phyloP scores from a whole-genome alignment of 2,113 vertebrate species.

The Sinocyclocheilus grahami region DNA sequence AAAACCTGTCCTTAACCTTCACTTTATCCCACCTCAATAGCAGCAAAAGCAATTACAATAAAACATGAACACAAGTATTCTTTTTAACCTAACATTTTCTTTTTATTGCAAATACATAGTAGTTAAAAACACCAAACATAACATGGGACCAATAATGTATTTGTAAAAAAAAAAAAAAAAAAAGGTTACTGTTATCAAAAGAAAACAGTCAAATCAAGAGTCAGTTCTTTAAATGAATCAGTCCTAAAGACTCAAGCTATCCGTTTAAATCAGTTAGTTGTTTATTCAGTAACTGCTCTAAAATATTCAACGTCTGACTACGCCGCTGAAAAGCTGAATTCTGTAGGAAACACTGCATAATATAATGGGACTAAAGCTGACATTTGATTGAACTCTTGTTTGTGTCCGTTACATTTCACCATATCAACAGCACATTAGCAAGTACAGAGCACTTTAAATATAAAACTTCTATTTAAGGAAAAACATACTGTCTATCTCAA shows the following conservation, averaged over 20 bases:
- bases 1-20: neutral
- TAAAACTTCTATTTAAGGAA: constrained; percentile 78
- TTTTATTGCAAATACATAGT: neutral
- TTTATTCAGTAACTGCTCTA: neutral
- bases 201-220: neutral
- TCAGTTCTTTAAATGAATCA: neutral
- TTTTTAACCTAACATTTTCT: neutral
- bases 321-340: neutral
- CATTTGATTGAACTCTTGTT: neutral
- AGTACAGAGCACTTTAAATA: constrained; percentile 31
- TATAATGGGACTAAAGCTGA: neutral
- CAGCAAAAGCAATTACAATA: neutral
- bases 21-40: neutral
- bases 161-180: neutral
- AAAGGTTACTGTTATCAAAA: neutral
- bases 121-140: neutral
- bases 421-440: constrained; percentile 69
- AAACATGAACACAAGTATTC: neutral
- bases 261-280: neutral
- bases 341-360: neutral
- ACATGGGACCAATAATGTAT: neutral
- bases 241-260: neutral
- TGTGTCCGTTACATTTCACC: neutral
- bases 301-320: neutral
- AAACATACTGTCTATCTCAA: constrained; percentile 38